These are phyloP conservation scores for Hofmannophila pseudospretella DNA, from an alignment of 2,888 invertebrate species.

Conservation along the genomic window DNA sequence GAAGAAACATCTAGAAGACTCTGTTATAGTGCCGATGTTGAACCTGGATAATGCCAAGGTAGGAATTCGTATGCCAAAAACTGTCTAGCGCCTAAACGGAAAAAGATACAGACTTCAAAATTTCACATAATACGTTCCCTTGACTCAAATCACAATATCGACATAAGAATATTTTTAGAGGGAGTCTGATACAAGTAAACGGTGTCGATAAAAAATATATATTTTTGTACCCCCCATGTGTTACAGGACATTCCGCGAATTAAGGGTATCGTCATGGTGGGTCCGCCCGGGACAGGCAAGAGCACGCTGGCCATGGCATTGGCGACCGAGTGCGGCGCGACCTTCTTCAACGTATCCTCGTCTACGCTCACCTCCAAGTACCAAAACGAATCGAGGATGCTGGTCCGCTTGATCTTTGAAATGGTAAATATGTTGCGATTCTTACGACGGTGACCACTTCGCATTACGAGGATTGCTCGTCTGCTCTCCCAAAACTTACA, in stretches of 20 bases:
- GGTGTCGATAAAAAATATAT: too few species aligned
- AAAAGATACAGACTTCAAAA: too few species aligned
- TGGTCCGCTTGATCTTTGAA: conserved; percentile 96
- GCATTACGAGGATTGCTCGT: too few species aligned
- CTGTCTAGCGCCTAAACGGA: too few species aligned
- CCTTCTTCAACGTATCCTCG: conserved; percentile 98
- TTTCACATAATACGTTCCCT: too few species aligned
- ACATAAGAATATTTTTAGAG: too few species aligned
- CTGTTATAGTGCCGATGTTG: conserved; percentile 97
- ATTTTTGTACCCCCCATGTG: too few species aligned
- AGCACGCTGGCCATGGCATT: conserved; percentile 98
- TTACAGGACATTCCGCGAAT: conserved; percentile 90
- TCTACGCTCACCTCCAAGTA: conserved; percentile 99
- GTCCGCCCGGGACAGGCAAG: conserved; percentile 95
- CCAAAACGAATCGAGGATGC: conserved; percentile 98
- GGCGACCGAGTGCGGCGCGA: conserved; percentile 98
- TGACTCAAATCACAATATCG: too few species aligned
- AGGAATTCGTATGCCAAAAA: too few species aligned
- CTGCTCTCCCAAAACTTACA: too few species aligned
- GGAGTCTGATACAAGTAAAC: too few species aligned
- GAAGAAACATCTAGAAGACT: conserved; percentile 94
- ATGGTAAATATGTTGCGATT: conserved; percentile 86
- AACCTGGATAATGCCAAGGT: conserved; percentile 99
- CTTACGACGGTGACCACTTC: too few species aligned
- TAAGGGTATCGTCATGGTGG: conserved; percentile 97